A percentile compares a stretch with the other conserved stretches of the same genome.
phyloP scores from a whole-genome alignment of 2,797 vertebrate species.

The Thripadectes ignobilis region DNA sequence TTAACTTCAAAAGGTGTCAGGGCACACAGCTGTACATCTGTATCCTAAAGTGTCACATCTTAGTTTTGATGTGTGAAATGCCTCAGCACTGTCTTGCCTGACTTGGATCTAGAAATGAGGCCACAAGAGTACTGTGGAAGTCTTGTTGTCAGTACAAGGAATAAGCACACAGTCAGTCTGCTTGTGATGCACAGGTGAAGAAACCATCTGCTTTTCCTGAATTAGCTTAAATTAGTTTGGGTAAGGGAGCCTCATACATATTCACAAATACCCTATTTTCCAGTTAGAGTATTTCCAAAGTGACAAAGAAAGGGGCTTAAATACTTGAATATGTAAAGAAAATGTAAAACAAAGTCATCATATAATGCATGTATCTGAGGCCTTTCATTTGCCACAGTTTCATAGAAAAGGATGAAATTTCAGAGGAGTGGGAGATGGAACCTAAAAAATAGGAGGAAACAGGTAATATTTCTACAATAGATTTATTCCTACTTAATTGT shows the following conservation, averaged over 20 bases:
- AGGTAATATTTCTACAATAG: neutral
- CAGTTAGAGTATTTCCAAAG: neutral
- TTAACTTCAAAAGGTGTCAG: neutral
- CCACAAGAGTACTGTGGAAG: neutral
- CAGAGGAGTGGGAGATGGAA: neutral
- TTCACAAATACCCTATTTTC: neutral
- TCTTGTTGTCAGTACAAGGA: neutral
- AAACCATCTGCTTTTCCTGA: neutral
- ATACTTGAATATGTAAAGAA: neutral
- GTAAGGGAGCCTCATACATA: neutral
- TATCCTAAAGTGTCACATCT: neutral
- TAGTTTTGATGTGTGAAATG: neutral
- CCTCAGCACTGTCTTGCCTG: neutral
- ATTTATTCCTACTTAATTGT: neutral
- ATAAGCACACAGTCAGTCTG: neutral
- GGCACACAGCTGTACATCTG: neutral
- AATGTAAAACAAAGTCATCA: neutral
- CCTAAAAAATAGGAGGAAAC: fast-evolving
- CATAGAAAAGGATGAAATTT: neutral
- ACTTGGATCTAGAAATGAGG: neutral
- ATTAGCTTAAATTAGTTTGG: neutral
- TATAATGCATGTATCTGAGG: neutral
- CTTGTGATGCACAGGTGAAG: neutral
- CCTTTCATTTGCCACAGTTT: neutral
- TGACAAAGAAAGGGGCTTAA: neutral